phyloP scores from a whole-genome alignment of 37 sponge, comb jelly and placozoan species.

The Geodia barretti region DNA sequence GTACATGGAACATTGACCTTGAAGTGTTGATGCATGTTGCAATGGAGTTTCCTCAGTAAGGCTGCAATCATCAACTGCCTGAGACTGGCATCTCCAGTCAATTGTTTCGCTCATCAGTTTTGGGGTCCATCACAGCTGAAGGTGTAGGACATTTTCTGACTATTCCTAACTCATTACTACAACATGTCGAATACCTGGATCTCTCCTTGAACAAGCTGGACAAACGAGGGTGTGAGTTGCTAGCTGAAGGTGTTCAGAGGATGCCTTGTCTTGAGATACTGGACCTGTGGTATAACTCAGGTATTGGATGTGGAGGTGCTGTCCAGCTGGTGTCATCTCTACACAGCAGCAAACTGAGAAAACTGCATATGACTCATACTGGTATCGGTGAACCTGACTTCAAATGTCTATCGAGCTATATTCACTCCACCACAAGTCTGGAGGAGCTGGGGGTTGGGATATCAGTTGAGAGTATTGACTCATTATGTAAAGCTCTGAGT shows the following conservation, averaged over 20 bases:
- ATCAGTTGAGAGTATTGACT: too few relatives aligned
- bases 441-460: too few relatives aligned
- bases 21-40: neutral
- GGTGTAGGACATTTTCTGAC: neutral
- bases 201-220: neutral
- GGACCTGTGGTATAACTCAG: neutral
- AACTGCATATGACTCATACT: neutral
- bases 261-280: neutral
- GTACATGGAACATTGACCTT: neutral
- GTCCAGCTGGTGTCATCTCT: neutral
- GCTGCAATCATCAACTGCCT: neutral
- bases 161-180: neutral
- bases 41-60: neutral
- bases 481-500: neutral
- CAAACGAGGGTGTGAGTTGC: neutral
- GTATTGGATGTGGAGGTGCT: constrained; percentile 16
- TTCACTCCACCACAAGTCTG: too few relatives aligned
- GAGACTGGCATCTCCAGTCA: neutral
- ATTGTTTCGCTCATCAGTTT: neutral
- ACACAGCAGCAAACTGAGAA: neutral
- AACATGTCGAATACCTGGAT: neutral
- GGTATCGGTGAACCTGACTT: neutral
- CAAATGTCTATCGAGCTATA: too few relatives aligned
- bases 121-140: neutral
- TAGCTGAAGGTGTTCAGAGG: neutral